Conservation (phyloP, 2,797 vertebrate species). For the Coregonus ussuriensis region DNA sequence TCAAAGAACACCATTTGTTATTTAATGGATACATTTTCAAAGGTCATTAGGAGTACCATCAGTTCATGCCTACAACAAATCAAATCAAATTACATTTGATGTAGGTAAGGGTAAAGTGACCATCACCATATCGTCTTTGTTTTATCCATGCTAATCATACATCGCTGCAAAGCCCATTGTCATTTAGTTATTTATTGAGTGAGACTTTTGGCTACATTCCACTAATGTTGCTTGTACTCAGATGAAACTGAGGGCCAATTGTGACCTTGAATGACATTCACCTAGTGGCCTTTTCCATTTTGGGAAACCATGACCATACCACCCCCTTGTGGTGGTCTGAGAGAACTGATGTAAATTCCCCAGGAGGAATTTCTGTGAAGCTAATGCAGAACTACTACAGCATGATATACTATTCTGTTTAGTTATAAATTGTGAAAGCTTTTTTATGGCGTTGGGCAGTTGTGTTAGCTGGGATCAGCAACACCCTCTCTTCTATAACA, state of each 20-base stretch:
- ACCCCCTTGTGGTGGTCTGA: constrained; percentile 60
- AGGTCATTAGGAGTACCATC: not conserved
- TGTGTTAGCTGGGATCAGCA: not conserved
- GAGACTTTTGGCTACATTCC: not conserved
- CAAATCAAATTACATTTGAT: no score
- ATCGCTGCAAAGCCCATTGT: not conserved
- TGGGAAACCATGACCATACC: constrained; percentile 31
- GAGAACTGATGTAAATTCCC: constrained; percentile 3
- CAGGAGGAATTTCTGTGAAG: not conserved
- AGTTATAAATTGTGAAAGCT: not conserved
- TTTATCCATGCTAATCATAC: no score
- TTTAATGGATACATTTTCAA: not conserved
- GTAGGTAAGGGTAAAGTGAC: no score
- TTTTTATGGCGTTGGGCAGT: not conserved
- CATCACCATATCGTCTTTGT: not conserved
- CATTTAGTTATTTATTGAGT: not conserved
- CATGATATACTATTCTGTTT: not conserved
- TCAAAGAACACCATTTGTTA: not conserved
- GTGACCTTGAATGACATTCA: constrained; percentile 67
- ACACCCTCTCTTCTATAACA: no score
- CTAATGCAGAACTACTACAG: not conserved
- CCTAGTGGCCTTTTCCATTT: constrained; percentile 39
- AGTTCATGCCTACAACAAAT: not conserved
- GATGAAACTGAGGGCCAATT: constrained; percentile 25
- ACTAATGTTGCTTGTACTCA: constrained; percentile 7